A percentile compares a stretch with the other conserved stretches of the same genome.
Evolutionary conservation across 2,888 invertebrate species (phyloP).

Genomic region (Nineta flava): DNA sequence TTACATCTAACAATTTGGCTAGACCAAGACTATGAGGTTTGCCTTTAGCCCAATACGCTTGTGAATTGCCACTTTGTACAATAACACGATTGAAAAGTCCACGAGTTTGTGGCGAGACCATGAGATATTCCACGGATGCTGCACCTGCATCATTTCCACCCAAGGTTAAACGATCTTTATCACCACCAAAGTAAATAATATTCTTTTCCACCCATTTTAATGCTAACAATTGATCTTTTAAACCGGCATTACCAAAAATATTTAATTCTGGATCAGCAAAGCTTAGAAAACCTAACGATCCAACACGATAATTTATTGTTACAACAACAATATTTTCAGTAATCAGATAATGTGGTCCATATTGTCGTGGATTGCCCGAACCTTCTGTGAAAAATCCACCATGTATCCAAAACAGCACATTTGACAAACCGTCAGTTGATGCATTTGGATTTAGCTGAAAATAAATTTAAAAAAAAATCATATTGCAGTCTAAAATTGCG

Average conservation of each 20-base stretch:
- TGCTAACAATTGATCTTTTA: slow-evolving; percentile 3
- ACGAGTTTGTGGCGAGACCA: neutral
- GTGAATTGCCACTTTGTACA: neutral
- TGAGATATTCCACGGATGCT: neutral
- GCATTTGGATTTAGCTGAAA: neutral
- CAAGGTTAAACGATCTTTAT: neutral
- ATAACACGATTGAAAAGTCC: neutral
- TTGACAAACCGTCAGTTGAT: neutral
- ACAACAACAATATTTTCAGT: slow-evolving; percentile 44
- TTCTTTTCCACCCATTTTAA: slow-evolving; percentile 3
- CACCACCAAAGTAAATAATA: slow-evolving; percentile 1
- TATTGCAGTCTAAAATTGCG: neutral
- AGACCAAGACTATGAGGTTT: neutral
- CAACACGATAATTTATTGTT: slow-evolving; percentile 42
- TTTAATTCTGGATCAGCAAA: neutral
- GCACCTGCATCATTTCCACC: slow-evolving; percentile 2
- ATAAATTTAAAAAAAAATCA: neutral
- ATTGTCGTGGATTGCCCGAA: slow-evolving; percentile 42
- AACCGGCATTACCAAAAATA: slow-evolving; percentile 1
- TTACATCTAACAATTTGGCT: neutral
- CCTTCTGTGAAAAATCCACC: slow-evolving; percentile 47
- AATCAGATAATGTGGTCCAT: slow-evolving; percentile 44
- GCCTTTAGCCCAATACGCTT: slow-evolving; percentile 1
- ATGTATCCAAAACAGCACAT: slow-evolving; percentile 48
- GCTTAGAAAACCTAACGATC: slow-evolving; percentile 19